phyloP scores from a whole-genome alignment of 2,888 invertebrate species.

The Pyralis farinalis region DNA sequence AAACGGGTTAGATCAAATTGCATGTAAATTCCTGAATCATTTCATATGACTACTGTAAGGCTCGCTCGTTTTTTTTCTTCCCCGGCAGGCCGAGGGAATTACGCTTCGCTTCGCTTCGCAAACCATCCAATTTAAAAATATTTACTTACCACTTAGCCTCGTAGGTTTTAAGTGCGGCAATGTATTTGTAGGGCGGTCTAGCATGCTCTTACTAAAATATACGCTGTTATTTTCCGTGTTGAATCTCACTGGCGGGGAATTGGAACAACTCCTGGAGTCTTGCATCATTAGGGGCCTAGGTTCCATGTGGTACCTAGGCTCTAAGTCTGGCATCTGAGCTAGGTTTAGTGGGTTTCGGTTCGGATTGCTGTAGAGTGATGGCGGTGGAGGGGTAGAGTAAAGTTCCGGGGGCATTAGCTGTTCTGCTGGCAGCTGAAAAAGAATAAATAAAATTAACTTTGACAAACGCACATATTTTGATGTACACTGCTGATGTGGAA shows the following conservation, averaged over 20 bases:
- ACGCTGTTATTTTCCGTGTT: constrained; percentile 49
- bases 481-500: too few species aligned
- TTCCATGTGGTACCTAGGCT: constrained; percentile 42
- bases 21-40: too few species aligned
- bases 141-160: constrained; percentile 50
- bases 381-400: constrained; percentile 54
- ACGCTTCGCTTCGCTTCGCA: too few species aligned
- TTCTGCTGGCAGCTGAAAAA: constrained; percentile 59
- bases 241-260: constrained; percentile 64
- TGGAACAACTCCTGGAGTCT: constrained; percentile 54
- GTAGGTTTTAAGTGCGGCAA: constrained; percentile 52
- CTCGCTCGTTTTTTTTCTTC: too few species aligned
- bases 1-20: too few species aligned
- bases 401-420: constrained; percentile 68
- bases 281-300: constrained; percentile 29
- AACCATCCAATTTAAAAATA: background rate
- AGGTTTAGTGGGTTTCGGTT: constrained; percentile 56
- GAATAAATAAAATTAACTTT: background rate
- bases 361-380: constrained; percentile 58
- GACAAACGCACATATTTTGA: too few species aligned
- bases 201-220: constrained; percentile 49
- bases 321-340: constrained; percentile 61
- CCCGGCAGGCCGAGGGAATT: too few species aligned
- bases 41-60: too few species aligned
- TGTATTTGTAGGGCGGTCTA: constrained; percentile 51